Conservation (phyloP, 2,888 invertebrate species). For the Erannis defoliaria region DNA sequence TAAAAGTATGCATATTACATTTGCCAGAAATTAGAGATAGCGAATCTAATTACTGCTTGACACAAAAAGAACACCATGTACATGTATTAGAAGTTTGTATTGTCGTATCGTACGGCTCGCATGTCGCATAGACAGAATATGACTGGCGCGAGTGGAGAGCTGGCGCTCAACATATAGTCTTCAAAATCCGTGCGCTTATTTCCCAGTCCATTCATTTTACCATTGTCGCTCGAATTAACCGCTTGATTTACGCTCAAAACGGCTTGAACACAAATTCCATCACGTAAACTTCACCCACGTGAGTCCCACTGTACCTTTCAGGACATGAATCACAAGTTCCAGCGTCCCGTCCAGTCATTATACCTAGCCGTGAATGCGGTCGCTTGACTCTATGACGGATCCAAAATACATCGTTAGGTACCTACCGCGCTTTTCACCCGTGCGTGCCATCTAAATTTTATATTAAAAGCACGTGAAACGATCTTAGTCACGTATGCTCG, state of each 20-base stretch:
- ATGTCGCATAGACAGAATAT: too few relatives aligned
- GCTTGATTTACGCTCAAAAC: neutral
- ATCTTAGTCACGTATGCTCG: conserved; percentile 78
- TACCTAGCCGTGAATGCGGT: conserved; percentile 56
- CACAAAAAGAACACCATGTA: too few relatives aligned
- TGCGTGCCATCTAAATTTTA: conserved; percentile 77
- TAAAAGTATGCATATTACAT: too few relatives aligned
- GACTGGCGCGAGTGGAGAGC: too few relatives aligned
- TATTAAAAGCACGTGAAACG: conserved; percentile 72
- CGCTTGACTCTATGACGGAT: conserved; percentile 59
- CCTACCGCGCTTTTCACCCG: conserved; percentile 64
- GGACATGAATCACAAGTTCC: conserved; percentile 46
- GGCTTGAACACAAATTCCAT: conserved; percentile 7
- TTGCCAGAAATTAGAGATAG: too few relatives aligned
- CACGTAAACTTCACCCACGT: conserved; percentile 13
- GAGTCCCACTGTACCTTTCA: conserved; percentile 25
- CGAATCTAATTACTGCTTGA: too few relatives aligned
- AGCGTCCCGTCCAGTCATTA: conserved; percentile 47
- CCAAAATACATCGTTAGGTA: conserved; percentile 73
- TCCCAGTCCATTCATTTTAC: too few relatives aligned
- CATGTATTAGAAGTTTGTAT: too few relatives aligned
- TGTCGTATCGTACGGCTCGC: too few relatives aligned
- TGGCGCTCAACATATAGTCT: too few relatives aligned
- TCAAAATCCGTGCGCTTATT: too few relatives aligned
- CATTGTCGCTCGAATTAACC: too few relatives aligned